These are phyloP conservation scores for Otolemur crassicaudatus DNA, from an alignment of 2,797 vertebrate genomes.

Conservation along the genomic window DNA sequence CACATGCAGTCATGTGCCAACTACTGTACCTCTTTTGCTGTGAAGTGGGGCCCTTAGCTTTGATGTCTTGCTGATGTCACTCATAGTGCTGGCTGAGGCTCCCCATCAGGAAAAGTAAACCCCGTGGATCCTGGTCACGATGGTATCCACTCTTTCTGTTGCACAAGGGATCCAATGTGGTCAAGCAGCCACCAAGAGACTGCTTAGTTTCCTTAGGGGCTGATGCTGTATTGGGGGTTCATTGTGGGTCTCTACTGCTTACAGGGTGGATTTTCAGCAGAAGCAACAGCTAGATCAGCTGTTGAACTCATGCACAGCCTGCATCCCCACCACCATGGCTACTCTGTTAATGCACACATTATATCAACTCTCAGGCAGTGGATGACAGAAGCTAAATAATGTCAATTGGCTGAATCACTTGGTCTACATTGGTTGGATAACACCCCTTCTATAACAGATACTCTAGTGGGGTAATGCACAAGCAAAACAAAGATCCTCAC, in stretches of 20 bases:
- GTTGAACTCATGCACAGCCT: background rate
- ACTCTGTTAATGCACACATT: background rate
- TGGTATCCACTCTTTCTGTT: background rate
- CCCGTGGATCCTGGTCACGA: background rate
- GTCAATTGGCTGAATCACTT: background rate
- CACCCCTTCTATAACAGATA: background rate
- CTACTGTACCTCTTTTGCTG: background rate
- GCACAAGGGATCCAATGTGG: background rate
- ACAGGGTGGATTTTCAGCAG: background rate
- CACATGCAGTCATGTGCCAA: background rate
- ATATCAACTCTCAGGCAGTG: background rate
- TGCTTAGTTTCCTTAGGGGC: background rate
- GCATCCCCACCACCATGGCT: background rate
- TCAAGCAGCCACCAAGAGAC: background rate
- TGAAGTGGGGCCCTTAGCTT: background rate
- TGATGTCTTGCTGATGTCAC: background rate
- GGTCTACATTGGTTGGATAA: background rate
- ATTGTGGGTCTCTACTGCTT: background rate
- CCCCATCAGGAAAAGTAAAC: background rate
- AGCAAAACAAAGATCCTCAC: background rate
- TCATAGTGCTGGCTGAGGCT: background rate
- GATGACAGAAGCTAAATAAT: background rate
- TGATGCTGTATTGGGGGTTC: background rate
- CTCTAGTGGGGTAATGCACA: background rate
- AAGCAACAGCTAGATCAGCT: background rate